Percentiles rank a stretch among this genome's conserved stretches.
Evolutionary conservation across 2,888 invertebrate genomes (phyloP).

Genomic region (Sesia bembeciformis): DNA sequence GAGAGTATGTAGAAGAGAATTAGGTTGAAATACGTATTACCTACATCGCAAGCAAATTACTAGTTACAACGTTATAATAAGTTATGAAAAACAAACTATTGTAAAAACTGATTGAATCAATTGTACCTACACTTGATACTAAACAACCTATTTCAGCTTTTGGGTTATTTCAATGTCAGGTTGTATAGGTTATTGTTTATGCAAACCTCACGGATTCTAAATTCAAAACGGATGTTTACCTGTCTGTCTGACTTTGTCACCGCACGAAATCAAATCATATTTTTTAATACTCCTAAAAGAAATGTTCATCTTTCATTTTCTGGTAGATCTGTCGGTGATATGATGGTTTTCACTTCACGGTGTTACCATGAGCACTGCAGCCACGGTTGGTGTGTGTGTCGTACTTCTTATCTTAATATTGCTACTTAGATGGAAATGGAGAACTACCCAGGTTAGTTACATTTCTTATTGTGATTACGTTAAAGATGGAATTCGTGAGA

Average conservation of each 20-base stretch:
- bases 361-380: slow-evolving; percentile 26
- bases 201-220: not conserved
- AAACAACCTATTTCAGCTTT: too few species aligned
- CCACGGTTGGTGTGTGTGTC: slow-evolving; percentile 32
- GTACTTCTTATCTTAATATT: slow-evolving; percentile 29
- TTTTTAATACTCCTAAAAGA: not conserved
- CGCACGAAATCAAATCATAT: not conserved
- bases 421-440: slow-evolving; percentile 35
- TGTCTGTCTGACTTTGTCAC: not conserved
- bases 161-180: too few species aligned
- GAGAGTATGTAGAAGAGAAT: too few species aligned
- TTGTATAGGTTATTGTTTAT: not conserved
- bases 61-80: too few species aligned
- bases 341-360: slow-evolving; percentile 15
- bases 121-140: too few species aligned
- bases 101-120: too few species aligned
- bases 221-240: not conserved
- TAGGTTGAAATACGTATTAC: too few species aligned
- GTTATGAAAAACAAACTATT: too few species aligned
- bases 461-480: too few species aligned
- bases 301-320: not conserved
- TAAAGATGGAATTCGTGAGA: too few species aligned
- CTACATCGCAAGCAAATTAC: too few species aligned
- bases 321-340: slow-evolving; percentile 8
- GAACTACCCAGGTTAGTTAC: slow-evolving; percentile 21